A percentile compares a stretch with the other conserved stretches of the same genome.
These are phyloP conservation scores for Sapayoa aenigma DNA, from an alignment of 2,113 vertebrate species.

Conservation along the genomic window DNA sequence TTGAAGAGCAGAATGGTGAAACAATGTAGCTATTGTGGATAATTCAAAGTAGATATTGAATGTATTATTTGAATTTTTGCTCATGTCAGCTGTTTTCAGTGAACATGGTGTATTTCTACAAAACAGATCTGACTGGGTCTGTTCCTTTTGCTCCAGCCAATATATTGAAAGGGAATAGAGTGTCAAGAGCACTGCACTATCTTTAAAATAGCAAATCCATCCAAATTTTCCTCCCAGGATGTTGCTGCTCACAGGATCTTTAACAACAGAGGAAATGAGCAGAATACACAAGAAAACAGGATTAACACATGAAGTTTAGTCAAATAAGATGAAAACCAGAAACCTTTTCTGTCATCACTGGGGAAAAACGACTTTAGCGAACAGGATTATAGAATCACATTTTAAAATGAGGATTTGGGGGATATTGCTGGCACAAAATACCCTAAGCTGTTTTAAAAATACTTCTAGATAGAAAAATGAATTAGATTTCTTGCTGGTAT, in stretches of 20 bases:
- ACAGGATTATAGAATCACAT: neutral
- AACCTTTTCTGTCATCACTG: neutral
- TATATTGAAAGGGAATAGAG: neutral
- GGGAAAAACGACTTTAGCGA: neutral
- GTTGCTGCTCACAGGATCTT: neutral
- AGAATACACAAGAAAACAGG: neutral
- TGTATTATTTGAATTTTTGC: neutral
- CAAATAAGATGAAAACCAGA: neutral
- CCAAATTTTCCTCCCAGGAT: neutral
- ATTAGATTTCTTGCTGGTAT: neutral
- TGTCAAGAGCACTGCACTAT: neutral
- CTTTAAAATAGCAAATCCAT: neutral
- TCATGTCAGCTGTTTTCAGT: neutral
- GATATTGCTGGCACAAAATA: neutral
- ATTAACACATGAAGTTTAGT: neutral
- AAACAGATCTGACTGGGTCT: neutral
- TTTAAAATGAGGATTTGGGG: neutral
- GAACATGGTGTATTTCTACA: neutral
- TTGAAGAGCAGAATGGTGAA: neutral
- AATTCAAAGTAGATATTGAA: neutral
- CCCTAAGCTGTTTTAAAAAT: neutral
- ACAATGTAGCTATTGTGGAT: neutral
- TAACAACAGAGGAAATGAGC: neutral
- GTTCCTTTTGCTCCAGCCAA: neutral
- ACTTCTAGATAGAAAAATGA: neutral